Conservation (phyloP, 2,797 vertebrate genomes). For the Hemitrygon akajei region DNA sequence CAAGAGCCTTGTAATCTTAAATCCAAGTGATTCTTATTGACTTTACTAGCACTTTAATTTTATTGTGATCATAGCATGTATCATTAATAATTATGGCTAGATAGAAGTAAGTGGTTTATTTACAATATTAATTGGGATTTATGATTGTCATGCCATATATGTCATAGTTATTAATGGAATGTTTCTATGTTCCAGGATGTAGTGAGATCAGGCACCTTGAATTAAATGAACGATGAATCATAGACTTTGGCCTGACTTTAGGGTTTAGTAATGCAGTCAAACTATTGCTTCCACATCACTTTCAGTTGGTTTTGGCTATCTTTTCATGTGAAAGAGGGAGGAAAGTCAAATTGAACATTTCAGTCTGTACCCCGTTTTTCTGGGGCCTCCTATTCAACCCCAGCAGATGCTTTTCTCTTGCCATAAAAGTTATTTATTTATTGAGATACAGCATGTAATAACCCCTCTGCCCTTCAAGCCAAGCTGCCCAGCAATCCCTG, state of each 20-base stretch:
- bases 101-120: background rate
- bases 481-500: too few species aligned
- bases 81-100: background rate
- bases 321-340: background rate
- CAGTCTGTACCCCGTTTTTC: background rate
- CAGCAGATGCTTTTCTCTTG: background rate
- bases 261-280: background rate
- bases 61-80: background rate
- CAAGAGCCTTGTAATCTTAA: background rate
- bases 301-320: background rate
- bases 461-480: too few species aligned
- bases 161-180: too few species aligned
- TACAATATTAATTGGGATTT: background rate
- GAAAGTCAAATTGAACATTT: background rate
- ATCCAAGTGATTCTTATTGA: slow-evolving; percentile 1
- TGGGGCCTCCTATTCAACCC: background rate
- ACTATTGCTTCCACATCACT: background rate
- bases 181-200: background rate
- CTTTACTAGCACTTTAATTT: background rate
- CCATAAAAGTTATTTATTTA: too few species aligned
- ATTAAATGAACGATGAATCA: background rate
- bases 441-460: too few species aligned
- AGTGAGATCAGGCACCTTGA: background rate
- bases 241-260: background rate
- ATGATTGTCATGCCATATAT: background rate